phyloP scores from a whole-genome alignment of 2,888 invertebrate species.

The Mythimna vitellina region DNA sequence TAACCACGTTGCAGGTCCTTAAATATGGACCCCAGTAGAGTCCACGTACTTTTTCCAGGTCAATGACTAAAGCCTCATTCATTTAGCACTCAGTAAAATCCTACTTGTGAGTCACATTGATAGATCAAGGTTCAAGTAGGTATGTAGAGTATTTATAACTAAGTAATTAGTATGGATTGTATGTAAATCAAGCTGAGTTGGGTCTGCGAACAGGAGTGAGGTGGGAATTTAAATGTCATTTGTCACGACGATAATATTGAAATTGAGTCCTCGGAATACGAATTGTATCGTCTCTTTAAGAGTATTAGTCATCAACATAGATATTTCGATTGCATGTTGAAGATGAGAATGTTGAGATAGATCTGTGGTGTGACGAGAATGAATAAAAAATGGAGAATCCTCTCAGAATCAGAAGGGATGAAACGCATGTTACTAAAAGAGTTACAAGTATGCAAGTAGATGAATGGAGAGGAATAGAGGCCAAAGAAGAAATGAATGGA shows the following conservation, averaged over 20 bases:
- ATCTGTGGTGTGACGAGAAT: too few species aligned
- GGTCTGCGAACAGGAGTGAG: slow-evolving; percentile 31
- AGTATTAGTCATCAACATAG: not conserved
- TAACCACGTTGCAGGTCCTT: not conserved
- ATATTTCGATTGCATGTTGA: not conserved
- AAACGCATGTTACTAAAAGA: too few species aligned
- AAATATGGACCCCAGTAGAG: not conserved
- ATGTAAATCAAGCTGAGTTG: slow-evolving; percentile 26
- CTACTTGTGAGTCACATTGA: slow-evolving; percentile 40
- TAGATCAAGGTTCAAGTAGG: slow-evolving; percentile 9
- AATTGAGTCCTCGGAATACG: not conserved
- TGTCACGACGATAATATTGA: not conserved
- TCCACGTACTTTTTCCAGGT: slow-evolving; percentile 20
- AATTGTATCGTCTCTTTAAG: not conserved
- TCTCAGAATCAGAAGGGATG: too few species aligned
- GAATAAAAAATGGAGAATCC: too few species aligned
- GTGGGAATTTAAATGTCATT: not conserved
- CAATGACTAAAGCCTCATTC: slow-evolving; percentile 37
- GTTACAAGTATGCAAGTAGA: too few species aligned
- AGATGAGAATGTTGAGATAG: too few species aligned
- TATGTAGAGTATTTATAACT: slow-evolving; percentile 24
- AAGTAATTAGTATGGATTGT: slow-evolving; percentile 43
- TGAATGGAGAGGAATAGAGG: too few species aligned
- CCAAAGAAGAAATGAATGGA: too few species aligned
- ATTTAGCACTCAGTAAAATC: slow-evolving; percentile 37